These are phyloP conservation scores for Gavialis gangeticus DNA, from an alignment of 2,113 vertebrate species.

Conservation along the genomic window DNA sequence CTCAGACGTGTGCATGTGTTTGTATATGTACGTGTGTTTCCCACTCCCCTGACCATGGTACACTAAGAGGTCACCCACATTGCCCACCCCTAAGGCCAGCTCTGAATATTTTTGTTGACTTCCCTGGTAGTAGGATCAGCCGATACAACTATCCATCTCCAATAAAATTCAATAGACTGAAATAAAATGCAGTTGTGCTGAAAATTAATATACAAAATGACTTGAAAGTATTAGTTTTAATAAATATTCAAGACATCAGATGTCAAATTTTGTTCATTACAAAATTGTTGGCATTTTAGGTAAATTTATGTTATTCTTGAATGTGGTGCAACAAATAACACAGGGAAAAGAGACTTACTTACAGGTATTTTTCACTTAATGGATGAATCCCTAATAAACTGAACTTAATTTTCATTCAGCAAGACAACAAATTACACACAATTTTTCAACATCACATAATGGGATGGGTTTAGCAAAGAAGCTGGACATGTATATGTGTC, in stretches of 20 bases:
- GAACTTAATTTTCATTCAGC: not conserved
- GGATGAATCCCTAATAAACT: not conserved
- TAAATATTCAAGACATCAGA: not conserved
- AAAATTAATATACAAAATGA: not conserved
- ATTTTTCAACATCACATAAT: not conserved
- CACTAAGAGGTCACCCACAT: too few species aligned
- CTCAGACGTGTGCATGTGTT: too few species aligned
- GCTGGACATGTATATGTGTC: not conserved
- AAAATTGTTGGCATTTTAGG: not conserved
- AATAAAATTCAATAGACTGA: not conserved
- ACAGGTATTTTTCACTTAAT: not conserved
- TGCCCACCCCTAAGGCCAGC: too few species aligned
- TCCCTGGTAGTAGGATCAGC: not conserved
- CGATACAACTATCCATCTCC: not conserved
- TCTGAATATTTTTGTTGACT: not conserved
- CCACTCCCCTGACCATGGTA: too few species aligned
- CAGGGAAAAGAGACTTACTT: fast-evolving
- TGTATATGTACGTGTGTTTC: too few species aligned
- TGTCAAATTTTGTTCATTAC: not conserved
- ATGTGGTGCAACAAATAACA: not conserved
- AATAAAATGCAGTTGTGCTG: not conserved
- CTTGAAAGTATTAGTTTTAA: not conserved
- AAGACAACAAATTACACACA: not conserved
- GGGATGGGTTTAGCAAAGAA: not conserved
- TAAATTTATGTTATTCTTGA: not conserved